Evolutionary conservation across 2,113 vertebrate genomes (phyloP).

Genomic region (Thalassoma bifasciatum): DNA sequence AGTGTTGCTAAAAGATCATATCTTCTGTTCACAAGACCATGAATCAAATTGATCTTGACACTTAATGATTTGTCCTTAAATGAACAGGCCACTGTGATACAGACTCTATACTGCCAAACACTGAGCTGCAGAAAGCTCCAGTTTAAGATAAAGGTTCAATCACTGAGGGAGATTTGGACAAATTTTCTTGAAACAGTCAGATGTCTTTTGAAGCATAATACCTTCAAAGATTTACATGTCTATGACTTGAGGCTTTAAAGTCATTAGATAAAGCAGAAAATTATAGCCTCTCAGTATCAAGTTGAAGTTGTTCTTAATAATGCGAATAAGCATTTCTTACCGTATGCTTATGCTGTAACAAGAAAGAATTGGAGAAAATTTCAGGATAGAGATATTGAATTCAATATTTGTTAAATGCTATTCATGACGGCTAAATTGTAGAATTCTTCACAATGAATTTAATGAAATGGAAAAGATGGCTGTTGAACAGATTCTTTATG

Average conservation of each 20-base stretch:
- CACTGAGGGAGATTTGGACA: constrained; percentile 6
- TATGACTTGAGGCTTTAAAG: constrained; percentile 34
- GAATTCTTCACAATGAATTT: too few relatives aligned
- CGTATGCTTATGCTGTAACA: neutral
- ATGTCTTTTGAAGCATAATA: constrained; percentile 1
- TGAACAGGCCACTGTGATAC: constrained; percentile 4
- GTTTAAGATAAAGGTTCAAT: neutral
- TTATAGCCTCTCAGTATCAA: constrained; percentile 24
- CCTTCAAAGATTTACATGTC: constrained; percentile 20
- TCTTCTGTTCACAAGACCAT: constrained; percentile 34
- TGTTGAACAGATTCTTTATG: neutral
- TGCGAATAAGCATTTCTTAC: neutral
- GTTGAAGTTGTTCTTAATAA: neutral
- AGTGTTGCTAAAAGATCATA: constrained; percentile 53
- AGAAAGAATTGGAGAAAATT: neutral
- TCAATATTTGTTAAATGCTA: too few relatives aligned
- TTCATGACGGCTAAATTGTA: too few relatives aligned
- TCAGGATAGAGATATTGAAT: too few relatives aligned
- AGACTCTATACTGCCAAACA: constrained; percentile 8
- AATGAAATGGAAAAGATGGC: too few relatives aligned
- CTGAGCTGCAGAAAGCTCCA: neutral
- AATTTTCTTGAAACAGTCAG: neutral
- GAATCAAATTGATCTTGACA: constrained; percentile 53
- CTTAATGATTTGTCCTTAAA: constrained; percentile 40
- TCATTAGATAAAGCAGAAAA: constrained; percentile 44